Percentiles rank a stretch among this genome's conserved stretches.
Conservation (phyloP, 2,113 vertebrate species). For the Elaphurus davidianus region DNA sequence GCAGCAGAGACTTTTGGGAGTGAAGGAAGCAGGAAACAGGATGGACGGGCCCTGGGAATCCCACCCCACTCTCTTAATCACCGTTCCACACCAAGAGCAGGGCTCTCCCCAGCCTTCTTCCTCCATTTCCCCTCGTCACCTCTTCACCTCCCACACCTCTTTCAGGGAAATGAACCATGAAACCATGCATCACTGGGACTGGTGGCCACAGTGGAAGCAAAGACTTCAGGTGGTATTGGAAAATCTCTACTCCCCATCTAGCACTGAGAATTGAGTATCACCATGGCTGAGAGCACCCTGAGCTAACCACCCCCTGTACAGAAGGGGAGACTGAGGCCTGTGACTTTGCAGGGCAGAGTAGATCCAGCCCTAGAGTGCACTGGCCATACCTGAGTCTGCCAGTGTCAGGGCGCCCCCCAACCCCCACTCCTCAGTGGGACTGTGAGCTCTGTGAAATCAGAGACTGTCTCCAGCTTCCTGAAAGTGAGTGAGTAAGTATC, state of each 20-base stretch:
- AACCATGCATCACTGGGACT: neutral
- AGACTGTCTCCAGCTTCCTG: neutral
- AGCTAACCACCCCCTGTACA: neutral
- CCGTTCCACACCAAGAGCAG: neutral
- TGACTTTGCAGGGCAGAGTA: neutral
- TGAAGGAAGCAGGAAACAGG: neutral
- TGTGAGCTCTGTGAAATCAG: neutral
- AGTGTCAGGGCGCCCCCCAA: neutral
- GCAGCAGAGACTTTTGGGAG: neutral
- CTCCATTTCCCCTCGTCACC: accelerated
- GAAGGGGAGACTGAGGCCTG: neutral
- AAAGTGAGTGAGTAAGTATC: neutral
- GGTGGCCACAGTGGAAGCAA: neutral
- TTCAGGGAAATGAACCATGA: neutral
- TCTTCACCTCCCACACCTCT: neutral
- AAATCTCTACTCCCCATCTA: neutral
- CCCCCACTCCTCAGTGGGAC: neutral
- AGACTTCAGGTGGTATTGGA: neutral
- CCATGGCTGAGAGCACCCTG: neutral
- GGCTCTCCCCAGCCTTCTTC: accelerated
- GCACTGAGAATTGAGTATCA: neutral
- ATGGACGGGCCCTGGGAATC: neutral
- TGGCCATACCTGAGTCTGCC: neutral
- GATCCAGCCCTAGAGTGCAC: neutral
- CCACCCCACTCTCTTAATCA: neutral